phyloP scores from a whole-genome alignment of 2,888 invertebrate genomes.

The Drosophila colorata region DNA sequence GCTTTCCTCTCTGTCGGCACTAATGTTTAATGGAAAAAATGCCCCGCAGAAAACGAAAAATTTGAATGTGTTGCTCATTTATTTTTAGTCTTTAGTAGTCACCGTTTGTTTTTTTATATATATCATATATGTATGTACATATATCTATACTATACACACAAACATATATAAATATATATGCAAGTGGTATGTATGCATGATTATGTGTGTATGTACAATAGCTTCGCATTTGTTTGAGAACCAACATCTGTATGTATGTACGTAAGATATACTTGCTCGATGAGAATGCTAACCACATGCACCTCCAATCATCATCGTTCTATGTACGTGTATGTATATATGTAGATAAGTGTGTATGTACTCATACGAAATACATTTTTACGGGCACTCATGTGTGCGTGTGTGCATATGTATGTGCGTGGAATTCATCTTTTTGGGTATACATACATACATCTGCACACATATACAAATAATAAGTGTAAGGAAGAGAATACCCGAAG shows the following conservation, averaged over 20 bases:
- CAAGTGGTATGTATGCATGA: not conserved
- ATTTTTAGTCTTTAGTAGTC: constrained; percentile 68
- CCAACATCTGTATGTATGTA: constrained; percentile 5
- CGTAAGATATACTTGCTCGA: not conserved
- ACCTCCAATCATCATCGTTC: not conserved
- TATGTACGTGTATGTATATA: constrained; percentile 3
- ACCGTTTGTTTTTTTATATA: constrained; percentile 44
- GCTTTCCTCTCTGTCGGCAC: constrained; percentile 39
- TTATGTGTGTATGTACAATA: constrained; percentile 3
- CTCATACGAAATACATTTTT: constrained; percentile 9
- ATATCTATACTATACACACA: constrained; percentile 12
- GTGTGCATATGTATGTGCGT: not conserved
- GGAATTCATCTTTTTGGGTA: constrained; percentile 8
- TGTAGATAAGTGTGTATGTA: constrained; percentile 1
- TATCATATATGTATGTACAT: constrained; percentile 15
- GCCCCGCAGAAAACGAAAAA: constrained; percentile 29
- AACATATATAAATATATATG: constrained; percentile 21
- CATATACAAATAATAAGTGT: not conserved
- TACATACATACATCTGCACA: not conserved
- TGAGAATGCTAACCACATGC: constrained; percentile 3
- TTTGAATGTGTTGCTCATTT: constrained; percentile 58
- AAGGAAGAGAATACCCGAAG: constrained; percentile 1
- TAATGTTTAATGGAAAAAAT: constrained; percentile 56
- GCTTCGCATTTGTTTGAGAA: constrained; percentile 1
- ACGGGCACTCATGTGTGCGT: not conserved